These are phyloP conservation scores for Lasioglossum morio DNA, from an alignment of 2,888 invertebrate genomes.

Conservation along the genomic window DNA sequence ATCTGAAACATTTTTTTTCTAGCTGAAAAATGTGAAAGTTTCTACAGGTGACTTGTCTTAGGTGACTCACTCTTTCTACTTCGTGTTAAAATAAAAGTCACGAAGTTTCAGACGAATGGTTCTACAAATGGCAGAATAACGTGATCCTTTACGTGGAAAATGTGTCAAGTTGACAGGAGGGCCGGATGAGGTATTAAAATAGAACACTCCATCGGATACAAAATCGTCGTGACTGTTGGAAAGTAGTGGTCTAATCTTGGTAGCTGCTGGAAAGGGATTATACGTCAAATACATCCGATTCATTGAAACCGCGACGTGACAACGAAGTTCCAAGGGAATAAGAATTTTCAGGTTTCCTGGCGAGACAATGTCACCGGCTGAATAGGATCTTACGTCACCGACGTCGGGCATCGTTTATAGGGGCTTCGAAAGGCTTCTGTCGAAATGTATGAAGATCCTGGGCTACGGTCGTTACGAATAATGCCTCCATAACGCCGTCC, in stretches of 20 bases:
- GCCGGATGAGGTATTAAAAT: background rate
- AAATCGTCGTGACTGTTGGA: background rate
- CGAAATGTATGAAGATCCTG: constrained; percentile 38
- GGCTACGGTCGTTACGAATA: constrained; percentile 57
- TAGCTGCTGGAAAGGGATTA: background rate
- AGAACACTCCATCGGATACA: background rate
- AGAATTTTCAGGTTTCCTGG: background rate
- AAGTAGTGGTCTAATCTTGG: background rate
- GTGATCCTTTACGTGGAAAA: background rate
- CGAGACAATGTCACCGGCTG: constrained; percentile 33
- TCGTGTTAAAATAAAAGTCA: no score
- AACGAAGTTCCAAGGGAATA: background rate
- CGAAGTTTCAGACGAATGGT: background rate
- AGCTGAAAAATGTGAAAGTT: no score
- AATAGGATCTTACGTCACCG: constrained; percentile 34
- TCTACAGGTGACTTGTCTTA: no score
- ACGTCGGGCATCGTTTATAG: constrained; percentile 31
- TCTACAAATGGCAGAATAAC: background rate
- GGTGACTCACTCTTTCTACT: no score
- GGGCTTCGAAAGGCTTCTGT: constrained; percentile 33
- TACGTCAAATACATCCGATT: background rate
- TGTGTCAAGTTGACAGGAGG: background rate
- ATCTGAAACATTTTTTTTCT: no score
- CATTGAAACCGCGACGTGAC: constrained; percentile 1
- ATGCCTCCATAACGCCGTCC: constrained; percentile 48